Base-by-base conservation (phyloP, 2,888 invertebrate species). In the Brachyopa scutellaris region DNA sequence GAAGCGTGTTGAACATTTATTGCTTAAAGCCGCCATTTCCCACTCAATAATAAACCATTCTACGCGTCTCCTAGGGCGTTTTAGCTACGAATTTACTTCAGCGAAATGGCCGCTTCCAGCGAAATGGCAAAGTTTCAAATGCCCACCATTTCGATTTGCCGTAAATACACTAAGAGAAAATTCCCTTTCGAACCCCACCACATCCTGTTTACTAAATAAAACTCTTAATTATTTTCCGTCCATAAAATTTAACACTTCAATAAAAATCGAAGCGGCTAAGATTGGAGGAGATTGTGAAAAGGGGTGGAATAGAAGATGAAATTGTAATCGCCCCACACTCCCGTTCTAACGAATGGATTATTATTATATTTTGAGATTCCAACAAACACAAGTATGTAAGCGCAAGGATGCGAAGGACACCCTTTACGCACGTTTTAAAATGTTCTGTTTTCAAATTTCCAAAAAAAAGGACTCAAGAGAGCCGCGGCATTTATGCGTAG, bases 181-280 rank as follows among this genome's bases (percentile, higher is more conserved):
- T 40, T 51, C 33, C 7, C 23, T 21, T 19, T 49, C n/a, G 26
- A 55, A 57, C 57, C n/a, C n/a, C 55, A 36, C 51, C 42, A 61
- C 59, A 45, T 76, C 64, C 80, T 76, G 69, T 76, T 70, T 55
- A 42, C 36, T 11, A 64, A 70, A 76, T 70, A 83, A 83, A 83
- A 83, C 70, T 83, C 83, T 83, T 83, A 83, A 83, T 83, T 83
- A 78, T 73, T 83, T 83, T 83, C 83, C 73, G 78, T 83, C 83
- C 77, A 83, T 83, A 83, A 83, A 83, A 78, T 73, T 83, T 83
- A 78, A 77, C 83, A 83, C 83, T 83, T 83, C 72, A 83, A 78
- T 83, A 78, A 78, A 77, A 78, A 77, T 83, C 83, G 72, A 42
- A 72, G 66, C 80, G 57, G 55, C 74, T 57, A 57, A 59, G 42